Evolutionary conservation across 2,888 invertebrate genomes (phyloP), one percentile per base, ranked within the genome.

Genomic region (Tinea pellionella): DNA sequence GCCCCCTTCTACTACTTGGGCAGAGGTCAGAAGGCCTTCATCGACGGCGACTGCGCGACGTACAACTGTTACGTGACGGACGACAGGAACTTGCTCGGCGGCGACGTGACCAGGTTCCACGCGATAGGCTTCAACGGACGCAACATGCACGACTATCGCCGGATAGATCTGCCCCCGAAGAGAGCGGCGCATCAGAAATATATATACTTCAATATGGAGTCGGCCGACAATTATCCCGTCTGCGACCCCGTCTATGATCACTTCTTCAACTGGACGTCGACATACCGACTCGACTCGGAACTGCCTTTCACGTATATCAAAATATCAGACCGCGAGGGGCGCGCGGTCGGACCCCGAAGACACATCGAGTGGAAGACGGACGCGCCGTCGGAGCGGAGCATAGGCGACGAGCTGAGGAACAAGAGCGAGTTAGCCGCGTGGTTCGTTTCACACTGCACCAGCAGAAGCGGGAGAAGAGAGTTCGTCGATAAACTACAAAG

Each of bases 261-360:
- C 4, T 86, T 75, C 61, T 88, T 88, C 55, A 87, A 88, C 63
- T 81, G 79, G 80, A 87, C 88, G 0, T 67, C 78, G 0, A 87
- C 87, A 0, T 87, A 87, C 42, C 77, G 70, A 67, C 67, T 85
- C 1, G 69, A 83, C 65, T 85, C 87, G 0, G 86, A 87, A 63
- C 74, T 87, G 60, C 75, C 74, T 0, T 74, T 65, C 37, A 71
- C 75, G 1, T 88, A 88, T 64, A 67, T 88, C 30, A 60, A 69
- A 42, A 70, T 86, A 24, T 72, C 65, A 59, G 70, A 86, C 61
- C 63, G 58, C 0, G 59, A 67, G 11, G 77, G 77, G 2, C 63
- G 72, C n/a, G 61, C 73, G 0, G 68, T 85, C 0, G 86, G 83
- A 11, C 86, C 86, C 1, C 77, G 72, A 59, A 41, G 30, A 13